phyloP scores from a whole-genome alignment of 1,140 invertebrate genomes.

The Drosophila funebris region DNA sequence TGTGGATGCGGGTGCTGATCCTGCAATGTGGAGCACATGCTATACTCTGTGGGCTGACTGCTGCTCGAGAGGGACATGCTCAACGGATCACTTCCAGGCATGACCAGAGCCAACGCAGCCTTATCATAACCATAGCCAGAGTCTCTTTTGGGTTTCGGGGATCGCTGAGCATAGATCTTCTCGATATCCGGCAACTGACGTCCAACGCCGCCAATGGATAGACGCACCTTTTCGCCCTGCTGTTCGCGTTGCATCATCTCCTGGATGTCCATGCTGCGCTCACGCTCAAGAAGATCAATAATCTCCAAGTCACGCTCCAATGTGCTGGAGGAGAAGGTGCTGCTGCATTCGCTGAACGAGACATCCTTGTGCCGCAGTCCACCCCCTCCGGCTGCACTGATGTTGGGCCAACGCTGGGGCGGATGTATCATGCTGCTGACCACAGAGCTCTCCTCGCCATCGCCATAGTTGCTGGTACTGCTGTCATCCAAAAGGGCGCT shows the following conservation, averaged over 20 bases:
- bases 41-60: conserved; percentile 67
- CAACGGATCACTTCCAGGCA: conserved; percentile 68
- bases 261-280: conserved; percentile 81
- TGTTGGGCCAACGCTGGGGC: conserved; percentile 55
- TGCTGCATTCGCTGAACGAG: conserved; percentile 77
- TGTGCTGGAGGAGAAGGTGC: conserved; percentile 77
- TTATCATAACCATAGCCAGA: conserved; percentile 46
- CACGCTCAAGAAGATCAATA: conserved; percentile 78
- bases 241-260: conserved; percentile 77
- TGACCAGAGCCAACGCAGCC: conserved; percentile 36
- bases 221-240: conserved; percentile 60
- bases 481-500: conserved; percentile 64
- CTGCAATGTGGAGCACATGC: conserved; percentile 60
- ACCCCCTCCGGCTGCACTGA: background rate
- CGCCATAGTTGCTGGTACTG: conserved; percentile 76
- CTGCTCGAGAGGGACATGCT: conserved; percentile 56
- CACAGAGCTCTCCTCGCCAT: conserved; percentile 78
- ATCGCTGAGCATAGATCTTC: conserved; percentile 73
- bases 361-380: conserved; percentile 64
- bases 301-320: conserved; percentile 80
- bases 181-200: conserved; percentile 75
- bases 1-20: conserved; percentile 10
- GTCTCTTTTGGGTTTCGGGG: conserved; percentile 61
- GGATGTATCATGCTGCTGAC: conserved; percentile 80
- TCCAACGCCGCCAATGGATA: conserved; percentile 32